Evolutionary conservation across 2,797 vertebrate species (phyloP), one percentile per base, ranked within the genome.

Genomic region (Neosilurus mollespiculum): DNA sequence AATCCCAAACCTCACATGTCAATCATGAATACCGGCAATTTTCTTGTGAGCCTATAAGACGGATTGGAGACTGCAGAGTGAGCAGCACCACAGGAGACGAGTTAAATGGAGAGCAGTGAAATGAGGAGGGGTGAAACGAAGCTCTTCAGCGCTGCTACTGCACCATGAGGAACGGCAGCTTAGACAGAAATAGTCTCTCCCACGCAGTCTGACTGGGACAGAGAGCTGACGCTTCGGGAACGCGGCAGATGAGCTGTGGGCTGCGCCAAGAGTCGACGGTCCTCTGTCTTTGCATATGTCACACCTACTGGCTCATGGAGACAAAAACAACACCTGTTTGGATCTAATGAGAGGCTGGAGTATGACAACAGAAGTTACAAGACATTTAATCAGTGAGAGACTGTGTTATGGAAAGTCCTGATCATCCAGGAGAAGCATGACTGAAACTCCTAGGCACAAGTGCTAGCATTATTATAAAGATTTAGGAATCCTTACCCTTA

Each of bases 201-300:
- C 87, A 92, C 94, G 90, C 92, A 92, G 93, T 94, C 94, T 93
- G 93, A 90, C 91, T 92, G 88, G 53, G 82, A 90, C 88, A 89
- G 89, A 89, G 84, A 91, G 87, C 88, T 89, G 91, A 93, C 93
- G 92, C 92, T 91, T 93, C 90, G 26, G 89, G 90, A 90, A 90
- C 88, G 85, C 76, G 85, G 78, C 93, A 93, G 92, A 93, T 92
- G 93, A 92, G 91, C 87, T 83, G 92, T 92, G 90, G 91, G 92
- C 88, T 83, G 91, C 20, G 64, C 85, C 54, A 81, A 80, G 83
- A 83, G 89, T 49, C 59, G 51, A 76, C 88, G 43, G 85, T 86
- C 85, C 71, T 30, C 85, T 86, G 89, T 89, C 86, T 80, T 84
- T 66, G 82, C 78, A 72, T 51, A 67, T 75, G 70, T 85, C 85